A percentile compares a stretch with the other conserved stretches of the same genome.
Evolutionary conservation across 2,888 invertebrate species (phyloP).

Genomic region (Drosophila parthenogenetica): DNA sequence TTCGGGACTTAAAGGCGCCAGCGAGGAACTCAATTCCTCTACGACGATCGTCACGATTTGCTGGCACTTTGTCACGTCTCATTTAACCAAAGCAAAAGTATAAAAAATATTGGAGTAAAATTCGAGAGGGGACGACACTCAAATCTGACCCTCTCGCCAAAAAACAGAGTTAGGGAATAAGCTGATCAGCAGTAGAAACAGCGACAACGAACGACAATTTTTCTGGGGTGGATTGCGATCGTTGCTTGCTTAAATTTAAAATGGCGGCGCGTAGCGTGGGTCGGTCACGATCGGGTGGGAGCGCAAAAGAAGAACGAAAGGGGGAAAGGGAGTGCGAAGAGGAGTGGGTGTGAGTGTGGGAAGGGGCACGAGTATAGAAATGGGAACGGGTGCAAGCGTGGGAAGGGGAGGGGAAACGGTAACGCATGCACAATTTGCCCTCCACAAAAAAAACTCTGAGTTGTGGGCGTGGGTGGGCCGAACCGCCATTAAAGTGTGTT

Average conservation of each 20-base stretch:
- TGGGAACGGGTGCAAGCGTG: constrained; percentile 15
- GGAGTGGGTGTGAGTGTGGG: constrained; percentile 26
- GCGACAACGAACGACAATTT: constrained; percentile 14
- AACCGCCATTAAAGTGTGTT: constrained; percentile 24
- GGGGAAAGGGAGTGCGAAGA: neutral
- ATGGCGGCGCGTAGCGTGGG: constrained; percentile 63
- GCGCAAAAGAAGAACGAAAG: neutral
- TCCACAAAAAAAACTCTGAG: constrained; percentile 32
- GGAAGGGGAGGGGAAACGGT: constrained; percentile 29
- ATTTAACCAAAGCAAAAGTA: constrained; percentile 54
- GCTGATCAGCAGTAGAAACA: neutral
- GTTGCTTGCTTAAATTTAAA: constrained; percentile 38
- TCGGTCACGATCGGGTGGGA: neutral
- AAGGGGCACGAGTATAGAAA: neutral
- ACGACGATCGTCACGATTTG: constrained; percentile 42
- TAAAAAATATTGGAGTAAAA: constrained; percentile 17
- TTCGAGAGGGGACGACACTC: constrained; percentile 22
- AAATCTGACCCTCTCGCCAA: constrained; percentile 43
- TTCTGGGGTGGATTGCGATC: constrained; percentile 52
- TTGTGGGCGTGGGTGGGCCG: constrained; percentile 67
- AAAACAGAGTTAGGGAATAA: constrained; percentile 3
- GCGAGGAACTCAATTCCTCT: constrained; percentile 11
- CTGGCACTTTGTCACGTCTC: constrained; percentile 71
- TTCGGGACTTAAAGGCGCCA: constrained; percentile 57
- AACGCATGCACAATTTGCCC: constrained; percentile 72